Evolutionary conservation across 2,888 invertebrate genomes (phyloP).

Genomic region (Alcis repandata): DNA sequence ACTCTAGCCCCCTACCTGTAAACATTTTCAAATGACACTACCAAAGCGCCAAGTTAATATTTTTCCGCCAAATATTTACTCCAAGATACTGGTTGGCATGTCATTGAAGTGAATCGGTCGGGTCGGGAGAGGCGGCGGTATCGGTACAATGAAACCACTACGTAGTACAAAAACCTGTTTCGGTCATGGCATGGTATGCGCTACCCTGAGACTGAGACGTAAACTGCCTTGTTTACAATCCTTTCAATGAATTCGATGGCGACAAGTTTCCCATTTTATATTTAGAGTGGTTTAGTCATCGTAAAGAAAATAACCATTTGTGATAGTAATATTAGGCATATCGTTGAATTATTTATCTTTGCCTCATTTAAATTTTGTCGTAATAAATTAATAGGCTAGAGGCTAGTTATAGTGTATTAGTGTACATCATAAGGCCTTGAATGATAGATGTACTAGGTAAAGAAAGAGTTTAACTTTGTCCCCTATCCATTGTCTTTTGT

Average conservation of each 20-base stretch:
- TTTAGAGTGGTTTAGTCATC: neutral
- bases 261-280: slow-evolving; percentile 5
- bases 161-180: slow-evolving; percentile 83
- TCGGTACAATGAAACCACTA: slow-evolving; percentile 77
- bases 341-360: neutral
- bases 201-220: slow-evolving; percentile 60
- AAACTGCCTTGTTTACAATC: slow-evolving; percentile 53
- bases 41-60: slow-evolving; percentile 18
- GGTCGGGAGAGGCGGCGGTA: slow-evolving; percentile 54
- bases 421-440: no score
- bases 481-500: no score
- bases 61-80: slow-evolving; percentile 69
- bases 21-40: neutral
- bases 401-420: no score
- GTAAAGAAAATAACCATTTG: neutral
- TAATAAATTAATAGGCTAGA: no score
- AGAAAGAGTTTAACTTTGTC: no score
- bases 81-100: slow-evolving; percentile 38
- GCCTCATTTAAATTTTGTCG: no score
- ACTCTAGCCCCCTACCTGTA: neutral
- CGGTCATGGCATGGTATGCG: slow-evolving; percentile 73
- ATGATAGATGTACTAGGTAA: no score
- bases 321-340: no score
- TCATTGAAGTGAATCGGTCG: slow-evolving; percentile 58
- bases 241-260: slow-evolving; percentile 39